These are phyloP conservation scores for Theristicus caerulescens DNA, from an alignment of 2,113 vertebrate genomes.

Conservation along the genomic window DNA sequence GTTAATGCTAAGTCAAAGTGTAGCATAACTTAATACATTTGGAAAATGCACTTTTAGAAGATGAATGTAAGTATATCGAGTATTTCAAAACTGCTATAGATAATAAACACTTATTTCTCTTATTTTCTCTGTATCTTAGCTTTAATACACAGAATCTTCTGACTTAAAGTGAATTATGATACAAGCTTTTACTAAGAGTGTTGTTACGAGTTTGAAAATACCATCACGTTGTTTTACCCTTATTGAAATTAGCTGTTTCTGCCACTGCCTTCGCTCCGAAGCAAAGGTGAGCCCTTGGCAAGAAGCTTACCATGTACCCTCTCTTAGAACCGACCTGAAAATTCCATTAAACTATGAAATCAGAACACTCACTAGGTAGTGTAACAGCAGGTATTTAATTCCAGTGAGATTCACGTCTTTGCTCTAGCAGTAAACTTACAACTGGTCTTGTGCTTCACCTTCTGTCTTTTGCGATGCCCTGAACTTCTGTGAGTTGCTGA, in stretches of 20 bases:
- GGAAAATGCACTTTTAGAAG: not conserved
- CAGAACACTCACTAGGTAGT: not conserved
- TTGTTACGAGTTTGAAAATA: not conserved
- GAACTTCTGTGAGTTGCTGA: not conserved
- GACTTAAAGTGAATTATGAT: not conserved
- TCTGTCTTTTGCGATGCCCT: not conserved
- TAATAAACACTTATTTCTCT: not conserved
- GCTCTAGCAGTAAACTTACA: not conserved
- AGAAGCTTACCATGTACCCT: not conserved
- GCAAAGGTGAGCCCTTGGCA: not conserved
- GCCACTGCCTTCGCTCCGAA: not conserved
- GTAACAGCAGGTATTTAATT: not conserved
- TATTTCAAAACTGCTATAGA: not conserved
- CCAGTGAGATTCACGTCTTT: not conserved
- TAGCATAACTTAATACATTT: not conserved
- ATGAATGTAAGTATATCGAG: not conserved
- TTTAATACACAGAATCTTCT: not conserved
- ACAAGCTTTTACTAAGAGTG: not conserved
- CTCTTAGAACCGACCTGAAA: not conserved
- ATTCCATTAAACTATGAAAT: not conserved
- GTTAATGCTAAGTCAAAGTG: not conserved
- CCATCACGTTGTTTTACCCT: fast-evolving
- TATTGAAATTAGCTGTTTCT: not conserved
- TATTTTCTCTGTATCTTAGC: not conserved
- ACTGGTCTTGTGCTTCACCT: not conserved